Evolutionary conservation across 2,797 vertebrate species (phyloP).

Genomic region (Schizothorax lantsangensis): DNA sequence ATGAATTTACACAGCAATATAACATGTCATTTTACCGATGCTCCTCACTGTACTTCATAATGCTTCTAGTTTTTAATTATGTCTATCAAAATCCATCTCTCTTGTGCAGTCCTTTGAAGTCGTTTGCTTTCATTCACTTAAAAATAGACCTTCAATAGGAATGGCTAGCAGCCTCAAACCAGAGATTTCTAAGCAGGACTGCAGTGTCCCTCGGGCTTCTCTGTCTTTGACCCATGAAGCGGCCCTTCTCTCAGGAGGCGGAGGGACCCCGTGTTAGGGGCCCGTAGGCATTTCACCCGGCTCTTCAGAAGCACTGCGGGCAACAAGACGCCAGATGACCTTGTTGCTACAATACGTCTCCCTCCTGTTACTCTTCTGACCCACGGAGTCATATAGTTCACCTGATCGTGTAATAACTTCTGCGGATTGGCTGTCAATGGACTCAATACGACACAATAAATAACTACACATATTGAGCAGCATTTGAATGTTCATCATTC

Average conservation of each 20-base stretch:
- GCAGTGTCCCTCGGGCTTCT: constrained; percentile 47
- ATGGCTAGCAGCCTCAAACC: constrained; percentile 19
- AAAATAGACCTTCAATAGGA: constrained; percentile 47
- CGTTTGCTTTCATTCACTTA: constrained; percentile 21
- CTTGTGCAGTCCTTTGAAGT: constrained; percentile 41
- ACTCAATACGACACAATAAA: constrained; percentile 38
- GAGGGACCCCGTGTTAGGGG: constrained; percentile 41
- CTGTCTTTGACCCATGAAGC: constrained; percentile 66
- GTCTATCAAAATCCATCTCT: constrained; percentile 18
- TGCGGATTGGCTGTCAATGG: constrained; percentile 51
- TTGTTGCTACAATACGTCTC: constrained; percentile 2
- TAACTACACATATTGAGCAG: neutral
- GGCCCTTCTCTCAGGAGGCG: constrained; percentile 55
- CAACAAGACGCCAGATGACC: constrained; percentile 26
- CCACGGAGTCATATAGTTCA: constrained; percentile 61
- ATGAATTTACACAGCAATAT: neutral
- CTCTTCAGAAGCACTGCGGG: constrained; percentile 8
- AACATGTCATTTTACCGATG: neutral
- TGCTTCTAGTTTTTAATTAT: neutral
- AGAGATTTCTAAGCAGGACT: constrained; percentile 46
- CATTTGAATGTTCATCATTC: neutral
- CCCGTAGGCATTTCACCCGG: neutral
- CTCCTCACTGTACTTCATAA: neutral
- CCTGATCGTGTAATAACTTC: constrained; percentile 58
- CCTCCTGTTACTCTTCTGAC: constrained; percentile 54